A percentile compares a stretch with the other conserved stretches of the same genome.
Evolutionary conservation across 2,797 vertebrate genomes (phyloP).

Genomic region (Anas georgica): DNA sequence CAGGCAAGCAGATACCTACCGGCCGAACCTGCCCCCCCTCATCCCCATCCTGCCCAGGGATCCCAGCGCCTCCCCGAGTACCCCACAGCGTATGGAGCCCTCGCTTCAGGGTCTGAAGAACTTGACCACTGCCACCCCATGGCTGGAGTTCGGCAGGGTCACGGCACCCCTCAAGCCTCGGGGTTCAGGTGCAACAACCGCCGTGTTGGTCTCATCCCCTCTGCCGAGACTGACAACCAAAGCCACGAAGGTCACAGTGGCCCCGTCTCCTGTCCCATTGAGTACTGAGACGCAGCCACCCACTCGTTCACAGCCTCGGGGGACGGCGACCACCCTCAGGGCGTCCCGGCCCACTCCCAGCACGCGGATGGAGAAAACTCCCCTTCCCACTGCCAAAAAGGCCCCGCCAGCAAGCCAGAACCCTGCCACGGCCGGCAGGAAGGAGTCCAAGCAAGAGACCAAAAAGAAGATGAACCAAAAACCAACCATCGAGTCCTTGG

Average conservation of each 20-base stretch:
- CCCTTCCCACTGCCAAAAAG: background rate
- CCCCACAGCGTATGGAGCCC: constrained; percentile 32
- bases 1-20: constrained; percentile 88
- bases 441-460: constrained; percentile 51
- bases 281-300: background rate
- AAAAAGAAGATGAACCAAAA: constrained; percentile 67
- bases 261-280: background rate
- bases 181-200: background rate
- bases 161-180: background rate
- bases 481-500: background rate
- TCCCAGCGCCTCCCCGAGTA: constrained; percentile 62
- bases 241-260: background rate
- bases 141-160: constrained; percentile 13
- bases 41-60: constrained; percentile 81
- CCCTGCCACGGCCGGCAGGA: constrained; percentile 24
- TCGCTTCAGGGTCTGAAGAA: constrained; percentile 72
- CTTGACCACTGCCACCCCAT: constrained; percentile 68
- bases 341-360: constrained; percentile 1
- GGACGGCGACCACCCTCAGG: background rate
- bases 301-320: background rate
- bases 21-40: constrained; percentile 83
- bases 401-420: background rate
- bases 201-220: background rate
- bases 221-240: constrained; percentile 16
- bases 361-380: background rate